Evolutionary conservation across 2,797 vertebrate species (phyloP), one percentile per base, ranked within the genome.

Genomic region (Coreius guichenoti): DNA sequence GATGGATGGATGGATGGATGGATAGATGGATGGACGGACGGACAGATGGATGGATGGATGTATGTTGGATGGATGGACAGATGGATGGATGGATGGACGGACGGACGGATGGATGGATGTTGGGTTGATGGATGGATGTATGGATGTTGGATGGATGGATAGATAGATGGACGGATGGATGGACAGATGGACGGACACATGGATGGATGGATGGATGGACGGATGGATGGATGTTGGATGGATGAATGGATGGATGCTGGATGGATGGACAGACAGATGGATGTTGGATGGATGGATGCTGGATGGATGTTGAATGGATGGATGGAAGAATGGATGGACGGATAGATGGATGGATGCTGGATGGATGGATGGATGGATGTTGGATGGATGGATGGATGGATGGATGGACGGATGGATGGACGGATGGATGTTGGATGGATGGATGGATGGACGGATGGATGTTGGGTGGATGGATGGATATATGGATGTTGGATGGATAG

Each of bases 181-280:
- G 1, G 23, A n/a, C 0, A 1, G 23, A 23, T 1, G 3, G 54
- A n/a, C 0, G 3, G 54, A n/a, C 1, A 11, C 21, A 58, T 0
- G 5, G 56, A n/a, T 2, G 5, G 56, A 58, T 1, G 2, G 39
- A 43, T 9, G 8, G 17, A n/a, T 2, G 1, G 56, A 58, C 1
- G 1, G 4, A 12, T 0, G 21, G 54, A 23, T 39, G 7, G 36
- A 39, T 39, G 36, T 36, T 36, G 23, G 56, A 11, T 0, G 0
- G 23, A n/a, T 1, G 3, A 11, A 12, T 2, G 0, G 56, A n/a
- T 4, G 3, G 54, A 58, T 36, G 39, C 1, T 4, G 4, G 54
- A 61, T 5, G 1, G 8, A 58, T 2, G 0, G 23, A n/a, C 0
- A 0, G 19, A 54, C 0, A 0, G 54, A 56, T 23, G 0, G 23